A percentile compares a stretch with the other conserved stretches of the same genome.
Evolutionary conservation across 2,888 invertebrate genomes (phyloP).

Genomic region (Odiellus spinosus): DNA sequence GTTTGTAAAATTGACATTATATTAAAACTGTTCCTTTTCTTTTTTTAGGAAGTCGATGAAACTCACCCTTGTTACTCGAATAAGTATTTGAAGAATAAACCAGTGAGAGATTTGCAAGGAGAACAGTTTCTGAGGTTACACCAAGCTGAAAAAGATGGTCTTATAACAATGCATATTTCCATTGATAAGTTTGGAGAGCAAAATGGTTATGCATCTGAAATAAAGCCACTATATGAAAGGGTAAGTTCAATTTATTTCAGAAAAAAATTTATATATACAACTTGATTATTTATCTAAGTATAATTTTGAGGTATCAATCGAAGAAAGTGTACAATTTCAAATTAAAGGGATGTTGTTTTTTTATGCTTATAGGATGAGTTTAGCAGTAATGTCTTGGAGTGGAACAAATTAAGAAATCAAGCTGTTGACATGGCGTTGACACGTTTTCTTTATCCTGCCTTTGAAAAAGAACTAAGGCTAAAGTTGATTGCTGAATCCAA

Average conservation of each 20-base stretch:
- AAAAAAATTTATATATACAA: too few species aligned
- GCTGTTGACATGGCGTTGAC: slow-evolving; percentile 75
- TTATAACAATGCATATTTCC: slow-evolving; percentile 23
- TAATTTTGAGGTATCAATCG: too few species aligned
- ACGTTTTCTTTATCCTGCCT: slow-evolving; percentile 72
- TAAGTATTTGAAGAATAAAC: slow-evolving; percentile 85
- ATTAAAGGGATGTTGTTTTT: too few species aligned
- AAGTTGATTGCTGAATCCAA: slow-evolving; percentile 70
- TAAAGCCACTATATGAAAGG: slow-evolving; percentile 66
- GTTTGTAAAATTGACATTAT: too few species aligned
- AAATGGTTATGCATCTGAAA: slow-evolving; percentile 59
- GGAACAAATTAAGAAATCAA: slow-evolving; percentile 78
- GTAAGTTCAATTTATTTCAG: slow-evolving; percentile 35
- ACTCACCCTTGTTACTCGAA: slow-evolving; percentile 68
- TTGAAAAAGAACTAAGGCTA: slow-evolving; percentile 66
- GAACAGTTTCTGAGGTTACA: slow-evolving; percentile 66
- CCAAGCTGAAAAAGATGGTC: slow-evolving; percentile 31
- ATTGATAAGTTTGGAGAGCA: slow-evolving; percentile 18
- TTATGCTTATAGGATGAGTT: slow-evolving; percentile 54
- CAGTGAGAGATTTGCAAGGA: slow-evolving; percentile 66
- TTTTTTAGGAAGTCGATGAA: slow-evolving; percentile 67
- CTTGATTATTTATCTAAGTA: too few species aligned
- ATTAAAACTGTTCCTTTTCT: background rate
- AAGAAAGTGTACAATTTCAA: too few species aligned
- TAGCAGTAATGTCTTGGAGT: slow-evolving; percentile 80